A percentile compares a stretch with the other conserved stretches of the same genome.
phyloP scores from a whole-genome alignment of 2,888 invertebrate species.

The Doris montereyensis region DNA sequence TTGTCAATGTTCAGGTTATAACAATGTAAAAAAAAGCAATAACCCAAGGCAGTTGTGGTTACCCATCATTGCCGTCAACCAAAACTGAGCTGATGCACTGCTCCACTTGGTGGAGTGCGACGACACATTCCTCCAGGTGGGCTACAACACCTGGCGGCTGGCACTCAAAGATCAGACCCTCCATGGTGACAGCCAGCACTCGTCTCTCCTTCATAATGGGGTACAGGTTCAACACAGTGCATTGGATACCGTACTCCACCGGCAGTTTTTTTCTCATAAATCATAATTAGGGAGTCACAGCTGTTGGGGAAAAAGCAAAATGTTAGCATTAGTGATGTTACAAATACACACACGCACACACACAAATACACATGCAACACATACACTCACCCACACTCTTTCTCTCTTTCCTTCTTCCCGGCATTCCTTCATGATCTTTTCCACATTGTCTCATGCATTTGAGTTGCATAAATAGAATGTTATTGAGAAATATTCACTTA shows the following conservation, averaged over 20 bases:
- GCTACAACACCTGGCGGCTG: neutral
- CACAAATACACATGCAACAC: no score
- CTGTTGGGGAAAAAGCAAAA: constrained; percentile 32
- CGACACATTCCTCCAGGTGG: constrained; percentile 9
- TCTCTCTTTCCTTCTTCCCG: no score
- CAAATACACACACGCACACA: no score
- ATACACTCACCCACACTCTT: no score
- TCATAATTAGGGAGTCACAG: constrained; percentile 28
- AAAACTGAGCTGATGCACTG: constrained; percentile 45
- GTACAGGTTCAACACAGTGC: constrained; percentile 36
- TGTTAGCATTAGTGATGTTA: no score
- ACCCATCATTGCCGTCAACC: constrained; percentile 44
- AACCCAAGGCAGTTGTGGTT: no score
- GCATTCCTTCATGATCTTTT: no score
- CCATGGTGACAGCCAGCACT: constrained; percentile 35
- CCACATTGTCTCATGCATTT: no score
- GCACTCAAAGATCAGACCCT: constrained; percentile 31
- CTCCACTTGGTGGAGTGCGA: constrained; percentile 28
- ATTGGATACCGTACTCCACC: neutral
- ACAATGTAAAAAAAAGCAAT: no score
- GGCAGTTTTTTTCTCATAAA: constrained; percentile 35
- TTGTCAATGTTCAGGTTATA: no score
- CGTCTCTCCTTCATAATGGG: neutral
- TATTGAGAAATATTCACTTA: no score
- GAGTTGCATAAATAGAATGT: no score